Conservation (phyloP, 2,888 invertebrate genomes). For the Eristalis intricaria region DNA sequence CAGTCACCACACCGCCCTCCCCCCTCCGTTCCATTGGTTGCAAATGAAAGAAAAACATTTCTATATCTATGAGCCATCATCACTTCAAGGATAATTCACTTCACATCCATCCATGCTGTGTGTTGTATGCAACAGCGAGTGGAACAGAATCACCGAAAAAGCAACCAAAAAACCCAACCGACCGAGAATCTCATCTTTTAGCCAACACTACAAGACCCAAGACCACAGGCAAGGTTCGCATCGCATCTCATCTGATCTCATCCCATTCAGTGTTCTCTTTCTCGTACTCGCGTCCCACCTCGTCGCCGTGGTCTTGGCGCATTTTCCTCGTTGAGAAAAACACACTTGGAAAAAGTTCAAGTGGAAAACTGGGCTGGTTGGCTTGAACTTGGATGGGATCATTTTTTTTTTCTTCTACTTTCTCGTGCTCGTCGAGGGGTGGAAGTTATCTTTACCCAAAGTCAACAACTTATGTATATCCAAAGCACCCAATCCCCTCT, state of each 20-base stretch:
- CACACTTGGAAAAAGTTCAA: conserved; percentile 66
- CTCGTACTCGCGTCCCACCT: not conserved
- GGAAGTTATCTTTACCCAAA: conserved; percentile 63
- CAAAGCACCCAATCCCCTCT: not conserved
- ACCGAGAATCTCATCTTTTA: conserved; percentile 59
- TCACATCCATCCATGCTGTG: conserved; percentile 41
- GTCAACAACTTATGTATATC: conserved; percentile 60
- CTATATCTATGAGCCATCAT: conserved; percentile 53
- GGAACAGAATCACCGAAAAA: conserved; percentile 2
- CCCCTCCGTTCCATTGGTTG: too few relatives aligned
- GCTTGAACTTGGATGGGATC: conserved; percentile 25
- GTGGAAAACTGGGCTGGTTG: conserved; percentile 59
- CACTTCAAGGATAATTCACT: conserved; percentile 67
- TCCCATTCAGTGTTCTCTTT: not conserved
- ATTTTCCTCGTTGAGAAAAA: conserved; percentile 8
- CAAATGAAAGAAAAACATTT: conserved; percentile 36
- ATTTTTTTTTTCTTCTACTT: too few relatives aligned
- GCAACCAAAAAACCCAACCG: conserved; percentile 15
- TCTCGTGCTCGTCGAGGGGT: not conserved
- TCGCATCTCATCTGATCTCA: not conserved
- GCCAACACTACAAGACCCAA: conserved; percentile 65
- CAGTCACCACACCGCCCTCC: not conserved
- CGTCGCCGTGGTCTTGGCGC: conserved; percentile 5
- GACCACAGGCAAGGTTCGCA: conserved; percentile 10
- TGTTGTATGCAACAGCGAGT: conserved; percentile 49